phyloP scores from a whole-genome alignment of 2,113 vertebrate genomes.

The Larimichthys polyactis region DNA sequence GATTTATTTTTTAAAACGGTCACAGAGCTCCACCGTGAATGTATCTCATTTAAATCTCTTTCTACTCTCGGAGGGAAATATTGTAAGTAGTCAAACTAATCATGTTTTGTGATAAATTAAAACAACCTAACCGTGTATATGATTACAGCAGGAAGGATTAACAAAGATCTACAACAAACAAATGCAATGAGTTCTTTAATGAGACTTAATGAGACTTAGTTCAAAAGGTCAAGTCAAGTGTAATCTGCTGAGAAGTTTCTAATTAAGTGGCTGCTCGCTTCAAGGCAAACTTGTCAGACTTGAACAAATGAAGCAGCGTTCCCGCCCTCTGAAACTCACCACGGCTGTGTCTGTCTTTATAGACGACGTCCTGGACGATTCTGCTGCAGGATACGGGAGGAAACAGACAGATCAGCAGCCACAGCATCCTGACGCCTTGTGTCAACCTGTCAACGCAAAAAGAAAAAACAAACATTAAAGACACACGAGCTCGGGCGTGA shows the following conservation, averaged over 20 bases:
- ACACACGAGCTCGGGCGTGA: no score
- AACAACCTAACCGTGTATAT: no score
- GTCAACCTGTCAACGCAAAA: conserved; percentile 48
- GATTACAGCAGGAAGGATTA: neutral
- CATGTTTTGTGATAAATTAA: no score
- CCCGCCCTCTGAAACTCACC: conserved; percentile 46
- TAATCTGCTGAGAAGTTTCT: neutral
- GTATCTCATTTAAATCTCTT: no score
- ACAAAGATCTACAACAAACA: neutral
- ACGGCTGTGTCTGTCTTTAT: neutral
- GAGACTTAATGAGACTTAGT: neutral
- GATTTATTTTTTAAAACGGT: no score
- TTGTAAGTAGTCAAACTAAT: no score
- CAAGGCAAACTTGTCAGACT: neutral
- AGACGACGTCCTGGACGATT: neutral
- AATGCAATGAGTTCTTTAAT: neutral
- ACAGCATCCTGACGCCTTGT: conserved; percentile 55
- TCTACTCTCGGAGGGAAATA: no score
- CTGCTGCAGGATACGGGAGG: conserved; percentile 33
- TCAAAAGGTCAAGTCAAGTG: neutral
- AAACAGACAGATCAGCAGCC: conserved; percentile 51
- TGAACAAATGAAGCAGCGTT: neutral
- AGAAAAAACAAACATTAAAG: neutral
- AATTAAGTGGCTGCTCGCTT: neutral
- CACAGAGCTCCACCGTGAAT: no score